Evolutionary conservation across 2,888 invertebrate genomes (phyloP).

Genomic region (Drosophila colorata): DNA sequence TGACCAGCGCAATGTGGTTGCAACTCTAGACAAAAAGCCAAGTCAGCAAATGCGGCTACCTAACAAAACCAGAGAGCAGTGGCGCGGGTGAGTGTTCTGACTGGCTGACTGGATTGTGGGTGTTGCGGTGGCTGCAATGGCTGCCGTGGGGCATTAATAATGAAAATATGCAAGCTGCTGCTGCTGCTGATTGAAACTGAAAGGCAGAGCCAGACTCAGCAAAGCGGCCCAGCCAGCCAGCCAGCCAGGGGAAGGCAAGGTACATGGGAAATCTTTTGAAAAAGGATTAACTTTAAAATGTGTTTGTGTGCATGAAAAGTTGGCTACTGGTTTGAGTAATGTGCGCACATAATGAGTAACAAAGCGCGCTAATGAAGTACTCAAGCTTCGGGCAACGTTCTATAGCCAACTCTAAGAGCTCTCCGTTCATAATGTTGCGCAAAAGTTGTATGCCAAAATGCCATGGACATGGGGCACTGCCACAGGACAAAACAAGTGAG

Average conservation of each 20-base stretch:
- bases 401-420: constrained; percentile 42
- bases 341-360: constrained; percentile 78
- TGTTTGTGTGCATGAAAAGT: constrained; percentile 58
- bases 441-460: constrained; percentile 32
- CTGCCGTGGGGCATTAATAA: constrained; percentile 77
- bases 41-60: constrained; percentile 75
- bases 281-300: constrained; percentile 78
- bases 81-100: constrained; percentile 19
- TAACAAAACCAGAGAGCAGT: constrained; percentile 35
- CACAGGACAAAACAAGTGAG: constrained; percentile 14
- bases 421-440: constrained; percentile 19
- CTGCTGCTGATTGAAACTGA: constrained; percentile 74
- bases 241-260: constrained; percentile 10
- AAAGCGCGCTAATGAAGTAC: constrained; percentile 80
- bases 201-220: constrained; percentile 43
- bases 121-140: constrained; percentile 62
- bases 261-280: constrained; percentile 69
- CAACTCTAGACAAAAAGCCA: constrained; percentile 79
- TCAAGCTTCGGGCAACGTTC: constrained; percentile 58
- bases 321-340: constrained; percentile 72
- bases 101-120: constrained; percentile 34
- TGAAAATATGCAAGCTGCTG: constrained; percentile 76
- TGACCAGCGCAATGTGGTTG: constrained; percentile 81
- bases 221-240: constrained; percentile 1
- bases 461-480: constrained; percentile 16